phyloP scores from a whole-genome alignment of 2,113 vertebrate genomes.

The Odocoileus virginianus region DNA sequence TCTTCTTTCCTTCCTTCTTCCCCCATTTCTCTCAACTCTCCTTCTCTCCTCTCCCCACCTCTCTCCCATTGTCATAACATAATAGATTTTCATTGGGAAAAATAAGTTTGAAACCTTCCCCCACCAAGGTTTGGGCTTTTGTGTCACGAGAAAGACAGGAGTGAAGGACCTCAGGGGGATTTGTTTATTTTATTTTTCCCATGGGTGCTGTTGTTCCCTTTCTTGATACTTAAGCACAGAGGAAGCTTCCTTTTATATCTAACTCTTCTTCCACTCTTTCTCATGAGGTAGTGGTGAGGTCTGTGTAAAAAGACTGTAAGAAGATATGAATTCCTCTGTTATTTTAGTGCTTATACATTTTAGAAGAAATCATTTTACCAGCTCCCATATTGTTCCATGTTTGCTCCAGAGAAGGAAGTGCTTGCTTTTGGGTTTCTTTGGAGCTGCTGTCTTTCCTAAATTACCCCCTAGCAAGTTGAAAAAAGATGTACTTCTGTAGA shows the following conservation, averaged over 20 bases:
- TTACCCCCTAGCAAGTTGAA: background rate
- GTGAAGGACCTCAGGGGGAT: background rate
- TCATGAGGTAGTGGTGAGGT: background rate
- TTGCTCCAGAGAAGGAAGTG: background rate
- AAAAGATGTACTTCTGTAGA: background rate
- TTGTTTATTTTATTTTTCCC: too few species aligned
- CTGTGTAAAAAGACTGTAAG: background rate
- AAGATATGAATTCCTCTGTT: background rate
- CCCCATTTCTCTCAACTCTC: too few species aligned
- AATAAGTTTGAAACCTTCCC: background rate
- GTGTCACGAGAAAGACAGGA: too few species aligned
- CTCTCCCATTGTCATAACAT: background rate
- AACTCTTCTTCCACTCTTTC: background rate
- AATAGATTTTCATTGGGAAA: background rate
- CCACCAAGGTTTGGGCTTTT: background rate
- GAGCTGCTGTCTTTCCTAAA: background rate
- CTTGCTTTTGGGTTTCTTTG: background rate
- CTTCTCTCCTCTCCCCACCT: background rate
- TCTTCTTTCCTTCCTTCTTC: background rate
- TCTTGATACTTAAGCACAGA: fast-evolving
- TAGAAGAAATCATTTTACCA: background rate
- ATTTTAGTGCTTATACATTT: background rate
- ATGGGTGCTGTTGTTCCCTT: background rate
- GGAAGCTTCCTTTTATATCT: background rate
- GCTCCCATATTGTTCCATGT: background rate